Conservation (phyloP, 1,140 invertebrate species). For the Ladona fulva region DNA sequence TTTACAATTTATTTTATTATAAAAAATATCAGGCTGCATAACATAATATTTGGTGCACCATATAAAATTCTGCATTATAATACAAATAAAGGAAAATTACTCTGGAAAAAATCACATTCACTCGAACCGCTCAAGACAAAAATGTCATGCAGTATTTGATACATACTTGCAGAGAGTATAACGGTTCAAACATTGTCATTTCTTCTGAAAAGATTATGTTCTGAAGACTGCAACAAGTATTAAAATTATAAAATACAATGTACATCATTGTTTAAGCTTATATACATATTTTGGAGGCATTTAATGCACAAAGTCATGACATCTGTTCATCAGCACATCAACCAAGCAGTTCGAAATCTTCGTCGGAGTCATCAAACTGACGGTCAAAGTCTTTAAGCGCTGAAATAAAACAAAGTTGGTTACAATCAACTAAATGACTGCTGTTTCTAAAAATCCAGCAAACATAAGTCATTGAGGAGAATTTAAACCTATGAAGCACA, state of each 20-base stretch:
- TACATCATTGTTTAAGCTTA: slow-evolving; percentile 12
- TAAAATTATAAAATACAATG: slow-evolving; percentile 10
- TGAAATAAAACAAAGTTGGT: slow-evolving; percentile 20
- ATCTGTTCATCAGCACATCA: slow-evolving; percentile 29
- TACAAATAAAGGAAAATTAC: slow-evolving; percentile 1
- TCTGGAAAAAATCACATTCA: slow-evolving; percentile 9
- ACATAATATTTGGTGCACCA: neutral
- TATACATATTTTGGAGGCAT: neutral
- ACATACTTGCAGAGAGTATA: neutral
- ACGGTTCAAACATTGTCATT: neutral
- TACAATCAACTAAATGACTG: neutral
- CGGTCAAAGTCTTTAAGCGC: slow-evolving; percentile 34
- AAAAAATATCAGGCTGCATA: neutral
- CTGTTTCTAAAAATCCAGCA: too few species aligned
- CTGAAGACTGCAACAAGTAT: neutral
- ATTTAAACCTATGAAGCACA: too few species aligned
- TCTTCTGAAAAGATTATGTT: neutral
- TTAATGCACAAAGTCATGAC: neutral
- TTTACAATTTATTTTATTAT: neutral
- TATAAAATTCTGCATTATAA: neutral
- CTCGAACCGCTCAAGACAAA: neutral
- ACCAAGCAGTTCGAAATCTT: slow-evolving; percentile 48
- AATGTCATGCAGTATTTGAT: neutral
- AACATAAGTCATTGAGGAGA: too few species aligned
- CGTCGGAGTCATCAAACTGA: slow-evolving; percentile 43